Conservation (phyloP, 2,113 vertebrate species). For the Amblyornis subalaris region DNA sequence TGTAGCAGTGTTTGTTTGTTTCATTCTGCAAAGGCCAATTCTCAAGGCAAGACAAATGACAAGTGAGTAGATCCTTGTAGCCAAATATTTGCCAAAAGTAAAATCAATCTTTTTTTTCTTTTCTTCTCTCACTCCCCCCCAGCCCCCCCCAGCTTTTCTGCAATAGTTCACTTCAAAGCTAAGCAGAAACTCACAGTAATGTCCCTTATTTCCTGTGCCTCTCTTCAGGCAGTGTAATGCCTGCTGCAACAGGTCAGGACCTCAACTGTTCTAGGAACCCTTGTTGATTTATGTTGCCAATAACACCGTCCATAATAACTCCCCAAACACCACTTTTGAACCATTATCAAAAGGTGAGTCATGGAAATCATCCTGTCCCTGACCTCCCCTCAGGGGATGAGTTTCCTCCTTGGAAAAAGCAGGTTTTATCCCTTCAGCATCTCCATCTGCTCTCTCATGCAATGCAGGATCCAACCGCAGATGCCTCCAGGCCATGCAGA, state of each 20-base stretch:
- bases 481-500: not conserved
- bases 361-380: not conserved
- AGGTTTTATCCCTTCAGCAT: not conserved
- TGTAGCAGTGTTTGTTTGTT: slow-evolving; percentile 31
- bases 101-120: slow-evolving; percentile 19
- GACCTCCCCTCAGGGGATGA: not conserved
- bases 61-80: not conserved
- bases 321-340: not conserved
- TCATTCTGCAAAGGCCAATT: slow-evolving; percentile 20
- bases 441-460: not conserved
- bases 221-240: not conserved
- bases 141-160: not conserved
- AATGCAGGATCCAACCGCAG: not conserved
- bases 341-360: not conserved
- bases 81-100: slow-evolving; percentile 48
- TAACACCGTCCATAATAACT: not conserved
- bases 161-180: not conserved
- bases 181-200: not conserved
- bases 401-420: not conserved
- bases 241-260: not conserved
- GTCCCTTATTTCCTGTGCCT: not conserved
- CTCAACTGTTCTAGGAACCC: not conserved
- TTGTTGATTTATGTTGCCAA: not conserved
- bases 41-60: slow-evolving; percentile 42
- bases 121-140: not conserved